Evolutionary conservation across 2,888 invertebrate genomes (phyloP).

Genomic region (Anthoptus insignis): DNA sequence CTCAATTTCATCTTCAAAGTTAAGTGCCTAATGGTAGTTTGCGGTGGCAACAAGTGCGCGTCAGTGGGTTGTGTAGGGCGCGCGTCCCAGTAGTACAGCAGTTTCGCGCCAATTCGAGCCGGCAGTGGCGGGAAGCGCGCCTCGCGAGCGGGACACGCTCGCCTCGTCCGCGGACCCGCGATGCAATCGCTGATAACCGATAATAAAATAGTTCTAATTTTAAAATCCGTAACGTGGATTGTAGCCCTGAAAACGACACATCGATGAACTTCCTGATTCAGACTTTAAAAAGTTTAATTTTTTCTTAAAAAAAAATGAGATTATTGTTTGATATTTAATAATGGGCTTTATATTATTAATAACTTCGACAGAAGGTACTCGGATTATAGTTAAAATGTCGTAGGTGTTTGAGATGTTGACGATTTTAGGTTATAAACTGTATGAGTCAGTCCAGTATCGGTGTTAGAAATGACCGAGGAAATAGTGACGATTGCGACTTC

Average conservation of each 20-base stretch:
- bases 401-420: conserved; percentile 9
- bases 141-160: conserved; percentile 72
- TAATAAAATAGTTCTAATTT: conserved; percentile 40
- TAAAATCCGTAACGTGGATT: background rate
- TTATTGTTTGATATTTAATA: background rate
- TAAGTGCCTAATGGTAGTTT: conserved; percentile 54
- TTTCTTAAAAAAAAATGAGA: background rate
- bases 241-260: background rate
- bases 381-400: background rate
- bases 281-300: background rate
- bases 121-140: conserved; percentile 77
- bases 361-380: no score
- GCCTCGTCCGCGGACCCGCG: conserved; percentile 50
- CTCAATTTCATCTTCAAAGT: conserved; percentile 64
- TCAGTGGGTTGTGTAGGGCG: conserved; percentile 63
- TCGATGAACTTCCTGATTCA: background rate
- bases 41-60: conserved; percentile 77
- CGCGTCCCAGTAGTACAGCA: conserved; percentile 64
- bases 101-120: conserved; percentile 76
- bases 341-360: background rate
- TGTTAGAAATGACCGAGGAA: conserved; percentile 60
- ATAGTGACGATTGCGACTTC: conserved; percentile 62
- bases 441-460: background rate
- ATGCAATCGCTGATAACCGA: conserved; percentile 49
- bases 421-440: background rate